Evolutionary conservation across 2,888 invertebrate species (phyloP).

Genomic region (Melanostoma mellinum): DNA sequence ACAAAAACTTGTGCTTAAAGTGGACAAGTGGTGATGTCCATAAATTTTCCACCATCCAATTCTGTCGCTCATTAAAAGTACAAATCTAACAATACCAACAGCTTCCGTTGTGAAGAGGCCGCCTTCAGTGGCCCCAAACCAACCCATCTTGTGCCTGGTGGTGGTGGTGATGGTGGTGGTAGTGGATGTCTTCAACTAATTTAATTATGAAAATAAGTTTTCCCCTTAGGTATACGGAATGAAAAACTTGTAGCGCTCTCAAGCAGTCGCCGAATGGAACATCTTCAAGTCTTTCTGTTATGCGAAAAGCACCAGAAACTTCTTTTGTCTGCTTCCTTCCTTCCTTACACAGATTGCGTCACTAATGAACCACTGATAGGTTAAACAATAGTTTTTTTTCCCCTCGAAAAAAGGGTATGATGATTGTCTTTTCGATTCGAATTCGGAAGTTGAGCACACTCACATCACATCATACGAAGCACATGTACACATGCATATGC

Average conservation of each 20-base stretch:
- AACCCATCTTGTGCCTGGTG: not conserved
- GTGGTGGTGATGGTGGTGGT: not conserved
- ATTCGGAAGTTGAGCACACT: slow-evolving; percentile 17
- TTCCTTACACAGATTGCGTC: slow-evolving; percentile 58
- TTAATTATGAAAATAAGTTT: slow-evolving; percentile 73
- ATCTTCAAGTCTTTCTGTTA: slow-evolving; percentile 61
- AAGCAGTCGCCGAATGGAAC: slow-evolving; percentile 51
- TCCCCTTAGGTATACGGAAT: slow-evolving; percentile 24
- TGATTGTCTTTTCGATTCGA: slow-evolving; percentile 33
- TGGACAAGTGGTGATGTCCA: slow-evolving; percentile 68
- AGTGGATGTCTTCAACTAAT: slow-evolving; percentile 59
- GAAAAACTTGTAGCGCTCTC: slow-evolving; percentile 65
- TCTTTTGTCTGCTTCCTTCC: slow-evolving; percentile 30
- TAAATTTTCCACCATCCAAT: slow-evolving; percentile 71
- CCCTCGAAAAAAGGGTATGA: not conserved
- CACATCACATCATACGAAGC: slow-evolving; percentile 8
- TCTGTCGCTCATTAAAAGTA: slow-evolving; percentile 71
- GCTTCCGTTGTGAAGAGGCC: slow-evolving; percentile 12
- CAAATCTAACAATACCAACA: slow-evolving; percentile 70
- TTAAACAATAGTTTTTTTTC: slow-evolving; percentile 55
- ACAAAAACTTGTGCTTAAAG: slow-evolving; percentile 9
- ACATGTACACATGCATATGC: slow-evolving; percentile 11
- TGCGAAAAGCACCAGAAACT: slow-evolving; percentile 51
- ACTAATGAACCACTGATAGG: slow-evolving; percentile 67
- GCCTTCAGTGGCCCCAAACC: slow-evolving; percentile 5